phyloP scores from a whole-genome alignment of 2,797 vertebrate species.

The Meda fulgida region DNA sequence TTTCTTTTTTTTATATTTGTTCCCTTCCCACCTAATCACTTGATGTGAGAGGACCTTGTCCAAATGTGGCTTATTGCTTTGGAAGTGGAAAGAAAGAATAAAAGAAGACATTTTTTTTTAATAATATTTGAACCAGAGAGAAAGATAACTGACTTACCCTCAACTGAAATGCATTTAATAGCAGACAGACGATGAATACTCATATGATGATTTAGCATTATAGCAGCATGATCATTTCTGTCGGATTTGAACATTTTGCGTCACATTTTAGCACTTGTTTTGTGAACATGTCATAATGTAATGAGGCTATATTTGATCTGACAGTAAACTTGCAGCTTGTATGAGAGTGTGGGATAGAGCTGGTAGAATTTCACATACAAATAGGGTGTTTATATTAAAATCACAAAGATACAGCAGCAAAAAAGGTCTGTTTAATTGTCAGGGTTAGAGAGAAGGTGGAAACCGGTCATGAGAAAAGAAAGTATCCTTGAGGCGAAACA shows the following conservation, averaged over 20 bases:
- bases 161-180: not conserved
- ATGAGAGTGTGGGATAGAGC: not conserved
- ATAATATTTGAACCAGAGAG: not conserved
- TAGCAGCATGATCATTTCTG: not conserved
- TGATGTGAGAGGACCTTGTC: slow-evolving; percentile 15
- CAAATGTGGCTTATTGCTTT: slow-evolving; percentile 6
- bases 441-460: not conserved
- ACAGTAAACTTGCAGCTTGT: not conserved
- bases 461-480: not conserved
- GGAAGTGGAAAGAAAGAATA: not conserved
- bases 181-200: not conserved
- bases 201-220: not conserved
- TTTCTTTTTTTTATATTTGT: not conserved
- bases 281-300: no score
- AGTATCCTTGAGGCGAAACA: not conserved
- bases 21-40: slow-evolving; percentile 1
- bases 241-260: not conserved
- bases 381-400: not conserved
- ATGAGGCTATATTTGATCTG: not conserved
- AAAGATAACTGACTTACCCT: not conserved
- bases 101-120: not conserved
- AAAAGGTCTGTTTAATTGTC: not conserved
- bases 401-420: not conserved
- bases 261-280: not conserved
- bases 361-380: not conserved